Evolutionary conservation across 2,888 invertebrate species (phyloP).

Genomic region (Nomada fabriciana): DNA sequence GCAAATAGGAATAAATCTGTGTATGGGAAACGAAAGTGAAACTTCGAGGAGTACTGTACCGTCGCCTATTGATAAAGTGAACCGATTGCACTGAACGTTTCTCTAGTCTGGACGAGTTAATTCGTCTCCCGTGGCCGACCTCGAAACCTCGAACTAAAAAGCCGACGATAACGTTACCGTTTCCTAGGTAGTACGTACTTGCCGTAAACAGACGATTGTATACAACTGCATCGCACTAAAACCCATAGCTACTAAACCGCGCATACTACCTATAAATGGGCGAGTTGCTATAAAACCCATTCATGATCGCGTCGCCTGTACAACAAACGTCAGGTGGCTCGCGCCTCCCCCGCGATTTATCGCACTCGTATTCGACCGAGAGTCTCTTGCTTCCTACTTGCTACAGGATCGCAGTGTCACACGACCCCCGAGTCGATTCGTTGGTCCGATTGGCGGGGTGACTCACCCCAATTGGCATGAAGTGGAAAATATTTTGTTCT

Average conservation of each 20-base stretch:
- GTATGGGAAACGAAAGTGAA: not conserved
- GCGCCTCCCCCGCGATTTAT: slow-evolving; percentile 73
- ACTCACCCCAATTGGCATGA: no score
- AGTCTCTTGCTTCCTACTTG: slow-evolving; percentile 54
- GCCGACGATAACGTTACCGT: slow-evolving; percentile 58
- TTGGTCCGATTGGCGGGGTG: not conserved
- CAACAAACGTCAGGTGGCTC: slow-evolving; percentile 71
- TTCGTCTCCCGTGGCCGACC: slow-evolving; percentile 25
- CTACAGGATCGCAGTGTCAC: slow-evolving; percentile 29
- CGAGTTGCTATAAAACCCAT: slow-evolving; percentile 78
- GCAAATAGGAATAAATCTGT: not conserved
- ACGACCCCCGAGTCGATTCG: not conserved
- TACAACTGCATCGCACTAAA: slow-evolving; percentile 72
- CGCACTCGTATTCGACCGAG: slow-evolving; percentile 52
- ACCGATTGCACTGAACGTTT: not conserved
- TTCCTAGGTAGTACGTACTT: slow-evolving; percentile 61
- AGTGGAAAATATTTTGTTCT: no score
- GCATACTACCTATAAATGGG: slow-evolving; percentile 75
- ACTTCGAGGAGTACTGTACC: not conserved
- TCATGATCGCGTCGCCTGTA: slow-evolving; percentile 76
- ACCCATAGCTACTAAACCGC: slow-evolving; percentile 76
- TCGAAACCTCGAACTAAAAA: slow-evolving; percentile 52
- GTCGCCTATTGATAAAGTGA: not conserved
- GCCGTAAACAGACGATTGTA: slow-evolving; percentile 73
- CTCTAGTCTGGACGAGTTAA: slow-evolving; percentile 30